Evolutionary conservation across 2,888 invertebrate genomes (phyloP).

Genomic region (Pollenia labialis): DNA sequence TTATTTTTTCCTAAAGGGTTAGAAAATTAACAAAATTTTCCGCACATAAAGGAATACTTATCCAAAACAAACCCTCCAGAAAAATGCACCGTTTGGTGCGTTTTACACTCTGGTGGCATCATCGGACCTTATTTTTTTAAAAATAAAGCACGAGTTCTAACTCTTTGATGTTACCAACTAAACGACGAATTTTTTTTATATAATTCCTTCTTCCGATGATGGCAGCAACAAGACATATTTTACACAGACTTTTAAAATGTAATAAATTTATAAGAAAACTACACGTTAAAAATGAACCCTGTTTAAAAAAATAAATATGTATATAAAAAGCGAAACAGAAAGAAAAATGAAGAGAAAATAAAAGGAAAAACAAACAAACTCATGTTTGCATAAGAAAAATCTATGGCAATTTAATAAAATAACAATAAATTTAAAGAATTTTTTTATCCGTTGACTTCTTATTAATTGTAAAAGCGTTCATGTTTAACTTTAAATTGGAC

Average conservation of each 20-base stretch:
- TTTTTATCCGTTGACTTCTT: conserved; percentile 55
- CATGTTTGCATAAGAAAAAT: conserved; percentile 39
- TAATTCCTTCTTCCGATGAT: not conserved
- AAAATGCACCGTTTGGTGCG: too few relatives aligned
- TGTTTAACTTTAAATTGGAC: conserved; percentile 73
- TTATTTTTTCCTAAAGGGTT: too few relatives aligned
- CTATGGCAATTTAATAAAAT: conserved; percentile 67
- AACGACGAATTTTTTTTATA: not conserved
- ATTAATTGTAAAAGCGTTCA: conserved; percentile 72
- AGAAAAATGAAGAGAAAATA: not conserved
- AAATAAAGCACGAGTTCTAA: not conserved
- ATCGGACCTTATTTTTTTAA: too few relatives aligned
- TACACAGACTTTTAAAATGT: conserved; percentile 57
- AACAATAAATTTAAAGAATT: conserved; percentile 60
- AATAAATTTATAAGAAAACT: conserved; percentile 57
- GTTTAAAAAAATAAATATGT: too few relatives aligned
- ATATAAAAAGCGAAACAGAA: too few relatives aligned
- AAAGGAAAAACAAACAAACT: not conserved
- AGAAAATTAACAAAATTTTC: too few relatives aligned
- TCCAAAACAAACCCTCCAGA: too few relatives aligned
- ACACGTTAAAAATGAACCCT: not conserved
- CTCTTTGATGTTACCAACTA: not conserved
- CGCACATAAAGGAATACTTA: too few relatives aligned
- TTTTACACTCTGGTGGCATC: too few relatives aligned
- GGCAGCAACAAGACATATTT: not conserved